Percentiles rank a stretch among this genome's conserved stretches.
Evolutionary conservation across 2,113 vertebrate genomes (phyloP).

Genomic region (Crotalus helleri): DNA sequence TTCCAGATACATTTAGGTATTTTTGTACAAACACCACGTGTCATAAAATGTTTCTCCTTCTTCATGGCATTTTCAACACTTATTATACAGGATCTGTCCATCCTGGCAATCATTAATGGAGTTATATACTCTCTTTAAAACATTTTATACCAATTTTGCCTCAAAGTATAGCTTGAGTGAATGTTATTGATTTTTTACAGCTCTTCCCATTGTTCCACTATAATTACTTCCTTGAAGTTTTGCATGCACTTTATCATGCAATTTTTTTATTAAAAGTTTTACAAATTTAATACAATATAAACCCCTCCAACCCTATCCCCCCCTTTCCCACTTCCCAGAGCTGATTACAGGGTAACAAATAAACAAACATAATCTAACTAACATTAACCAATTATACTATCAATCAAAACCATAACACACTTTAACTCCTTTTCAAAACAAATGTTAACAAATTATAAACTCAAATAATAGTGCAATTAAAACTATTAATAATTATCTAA

Average conservation of each 20-base stretch:
- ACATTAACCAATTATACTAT: too few species aligned
- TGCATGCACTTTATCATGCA: neutral
- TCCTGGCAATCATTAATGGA: neutral
- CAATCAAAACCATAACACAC: too few species aligned
- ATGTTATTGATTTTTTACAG: neutral
- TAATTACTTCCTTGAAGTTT: neutral
- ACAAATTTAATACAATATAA: too few species aligned
- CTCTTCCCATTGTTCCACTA: neutral
- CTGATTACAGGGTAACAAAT: too few species aligned
- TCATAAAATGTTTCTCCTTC: neutral
- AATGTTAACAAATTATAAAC: too few species aligned
- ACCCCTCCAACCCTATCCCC: too few species aligned
- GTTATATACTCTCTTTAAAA: neutral
- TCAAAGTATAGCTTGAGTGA: neutral
- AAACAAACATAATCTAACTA: too few species aligned
- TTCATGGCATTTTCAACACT: neutral
- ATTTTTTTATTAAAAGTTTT: neutral
- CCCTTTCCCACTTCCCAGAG: too few species aligned
- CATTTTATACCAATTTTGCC: neutral
- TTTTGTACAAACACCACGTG: neutral
- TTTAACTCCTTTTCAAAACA: too few species aligned
- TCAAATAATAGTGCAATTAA: too few species aligned
- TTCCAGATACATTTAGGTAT: neutral
- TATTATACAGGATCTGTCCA: neutral
- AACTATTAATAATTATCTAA: too few species aligned